Percentiles rank a stretch among this genome's conserved stretches.
These are phyloP conservation scores for Plecturocebus donacophilus DNA, from an alignment of 2,113 vertebrate species.

Conservation along the genomic window DNA sequence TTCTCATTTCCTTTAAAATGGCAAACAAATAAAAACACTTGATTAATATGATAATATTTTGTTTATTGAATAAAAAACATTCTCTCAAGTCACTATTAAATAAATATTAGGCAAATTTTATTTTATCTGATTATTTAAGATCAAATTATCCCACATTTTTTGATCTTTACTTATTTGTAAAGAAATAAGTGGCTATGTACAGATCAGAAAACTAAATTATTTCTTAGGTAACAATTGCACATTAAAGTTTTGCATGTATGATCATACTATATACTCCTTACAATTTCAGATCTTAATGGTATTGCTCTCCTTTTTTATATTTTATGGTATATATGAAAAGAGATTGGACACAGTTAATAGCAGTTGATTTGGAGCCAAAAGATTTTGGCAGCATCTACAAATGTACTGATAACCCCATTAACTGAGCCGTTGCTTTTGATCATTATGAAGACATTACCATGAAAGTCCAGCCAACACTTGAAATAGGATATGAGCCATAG, in stretches of 20 bases:
- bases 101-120: not conserved
- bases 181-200: not conserved
- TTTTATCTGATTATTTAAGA: not conserved
- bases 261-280: not conserved
- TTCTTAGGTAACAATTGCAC: not conserved
- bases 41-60: not conserved
- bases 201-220: not conserved
- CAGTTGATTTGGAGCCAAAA: conserved; percentile 51
- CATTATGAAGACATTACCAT: conserved; percentile 65
- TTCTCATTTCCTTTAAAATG: not conserved
- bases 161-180: not conserved
- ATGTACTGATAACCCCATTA: conserved; percentile 71
- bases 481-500: conserved; percentile 47
- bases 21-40: not conserved
- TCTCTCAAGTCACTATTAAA: not conserved
- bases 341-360: not conserved
- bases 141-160: not conserved
- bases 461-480: conserved; percentile 57
- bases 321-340: conserved; percentile 18
- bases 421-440: conserved; percentile 59
- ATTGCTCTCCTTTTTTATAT: not conserved
- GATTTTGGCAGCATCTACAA: conserved; percentile 49
- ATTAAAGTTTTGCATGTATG: not conserved
- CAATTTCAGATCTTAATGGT: not conserved
- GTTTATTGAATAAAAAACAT: not conserved